Evolutionary conservation across 1,140 invertebrate genomes (phyloP).

Genomic region (Metopolophium dirhodum): DNA sequence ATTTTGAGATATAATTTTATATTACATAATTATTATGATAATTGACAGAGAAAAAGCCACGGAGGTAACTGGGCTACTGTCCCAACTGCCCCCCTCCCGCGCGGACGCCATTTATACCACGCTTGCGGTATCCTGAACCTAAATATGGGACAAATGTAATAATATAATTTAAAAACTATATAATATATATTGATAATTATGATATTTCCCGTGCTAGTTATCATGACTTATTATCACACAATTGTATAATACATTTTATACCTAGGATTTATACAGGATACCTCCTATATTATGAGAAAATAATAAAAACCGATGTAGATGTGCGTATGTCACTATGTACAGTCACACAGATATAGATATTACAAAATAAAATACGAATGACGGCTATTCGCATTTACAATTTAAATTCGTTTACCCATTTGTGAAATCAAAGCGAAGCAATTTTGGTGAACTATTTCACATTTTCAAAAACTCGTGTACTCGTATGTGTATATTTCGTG

Average conservation of each 20-base stretch:
- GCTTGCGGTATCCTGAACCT: no score
- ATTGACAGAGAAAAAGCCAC: no score
- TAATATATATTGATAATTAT: not conserved
- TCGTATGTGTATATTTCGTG: not conserved
- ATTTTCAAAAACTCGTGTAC: not conserved
- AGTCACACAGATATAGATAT: not conserved
- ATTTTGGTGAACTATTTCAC: not conserved
- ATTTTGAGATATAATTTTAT: no score
- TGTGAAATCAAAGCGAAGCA: not conserved
- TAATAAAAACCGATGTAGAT: not conserved
- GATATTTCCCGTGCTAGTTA: not conserved
- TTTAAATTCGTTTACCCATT: not conserved
- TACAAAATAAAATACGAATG: not conserved
- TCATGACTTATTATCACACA: not conserved
- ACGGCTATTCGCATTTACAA: not conserved
- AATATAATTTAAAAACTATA: no score
- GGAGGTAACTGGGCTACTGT: no score
- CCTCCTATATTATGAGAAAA: not conserved
- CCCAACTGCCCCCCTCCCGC: no score
- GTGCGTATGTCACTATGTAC: no score
- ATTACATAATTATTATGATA: no score
- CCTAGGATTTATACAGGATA: not conserved
- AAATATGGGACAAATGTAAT: no score
- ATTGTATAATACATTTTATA: not conserved
- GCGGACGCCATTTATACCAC: no score